Evolutionary conservation across 2,797 vertebrate species (phyloP).

Genomic region (Picus viridis): DNA sequence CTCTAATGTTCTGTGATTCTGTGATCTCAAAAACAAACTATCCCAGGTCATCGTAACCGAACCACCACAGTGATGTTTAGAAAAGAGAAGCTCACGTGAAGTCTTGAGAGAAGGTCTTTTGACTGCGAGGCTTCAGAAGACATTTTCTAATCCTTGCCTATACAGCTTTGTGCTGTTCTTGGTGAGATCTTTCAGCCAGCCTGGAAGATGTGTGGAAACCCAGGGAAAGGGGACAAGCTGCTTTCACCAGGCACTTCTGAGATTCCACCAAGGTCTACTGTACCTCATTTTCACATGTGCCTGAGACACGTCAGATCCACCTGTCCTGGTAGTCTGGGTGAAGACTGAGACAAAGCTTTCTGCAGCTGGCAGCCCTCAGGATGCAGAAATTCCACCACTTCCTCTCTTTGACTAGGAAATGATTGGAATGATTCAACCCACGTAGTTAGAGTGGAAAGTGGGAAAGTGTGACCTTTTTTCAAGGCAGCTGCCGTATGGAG

Average conservation of each 20-base stretch:
- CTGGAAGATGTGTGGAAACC: not conserved
- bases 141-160: not conserved
- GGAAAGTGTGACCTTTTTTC: constrained; percentile 28
- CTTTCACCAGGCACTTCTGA: not conserved
- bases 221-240: not conserved
- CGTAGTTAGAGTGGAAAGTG: not conserved
- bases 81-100: not conserved
- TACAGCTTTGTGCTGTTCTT: not conserved
- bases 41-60: not conserved
- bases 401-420: not conserved
- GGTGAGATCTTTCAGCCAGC: not conserved
- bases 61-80: not conserved
- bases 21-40: not conserved
- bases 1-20: too few relatives aligned
- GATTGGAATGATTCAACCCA: not conserved
- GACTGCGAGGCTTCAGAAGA: not conserved
- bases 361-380: not conserved
- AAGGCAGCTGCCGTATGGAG: not conserved
- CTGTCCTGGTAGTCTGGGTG: not conserved
- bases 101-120: not conserved
- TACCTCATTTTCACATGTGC: not conserved
- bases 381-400: not conserved
- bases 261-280: not conserved
- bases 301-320: not conserved
- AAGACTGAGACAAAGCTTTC: not conserved